phyloP scores from a whole-genome alignment of 2,113 vertebrate genomes.

The Ondatra zibethicus region DNA sequence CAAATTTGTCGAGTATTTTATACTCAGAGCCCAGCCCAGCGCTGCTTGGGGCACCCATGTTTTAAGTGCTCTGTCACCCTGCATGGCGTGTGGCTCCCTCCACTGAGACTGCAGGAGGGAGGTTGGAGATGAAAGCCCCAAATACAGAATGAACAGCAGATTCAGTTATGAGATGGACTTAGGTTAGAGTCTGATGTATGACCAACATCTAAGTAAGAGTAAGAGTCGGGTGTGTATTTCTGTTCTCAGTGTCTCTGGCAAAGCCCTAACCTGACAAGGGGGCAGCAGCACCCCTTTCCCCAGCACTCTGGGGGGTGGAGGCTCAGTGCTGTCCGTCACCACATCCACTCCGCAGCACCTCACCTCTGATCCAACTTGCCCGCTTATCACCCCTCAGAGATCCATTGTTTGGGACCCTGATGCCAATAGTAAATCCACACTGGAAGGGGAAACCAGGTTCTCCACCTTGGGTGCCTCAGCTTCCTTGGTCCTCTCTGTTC shows the following conservation, averaged over 20 bases:
- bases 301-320: rapidly evolving
- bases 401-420: neutral
- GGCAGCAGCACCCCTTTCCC: rapidly evolving
- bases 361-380: rapidly evolving
- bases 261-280: neutral
- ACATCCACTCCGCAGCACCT: rapidly evolving
- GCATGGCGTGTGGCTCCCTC: rapidly evolving
- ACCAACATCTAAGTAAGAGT: neutral
- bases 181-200: neutral
- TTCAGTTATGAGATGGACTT: neutral
- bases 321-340: too few species aligned
- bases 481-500: neutral
- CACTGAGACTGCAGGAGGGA: neutral
- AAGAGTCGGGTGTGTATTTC: neutral
- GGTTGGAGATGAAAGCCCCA: neutral
- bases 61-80: neutral
- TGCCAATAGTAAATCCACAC: too few species aligned
- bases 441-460: neutral
- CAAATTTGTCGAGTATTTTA: neutral
- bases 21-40: rapidly evolving
- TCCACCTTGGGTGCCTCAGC: rapidly evolving
- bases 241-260: neutral
- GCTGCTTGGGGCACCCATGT: neutral
- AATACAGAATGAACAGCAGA: neutral
- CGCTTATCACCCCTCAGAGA: too few species aligned